phyloP scores from a whole-genome alignment of 2,888 invertebrate genomes.

The Hofmannophila pseudospretella region DNA sequence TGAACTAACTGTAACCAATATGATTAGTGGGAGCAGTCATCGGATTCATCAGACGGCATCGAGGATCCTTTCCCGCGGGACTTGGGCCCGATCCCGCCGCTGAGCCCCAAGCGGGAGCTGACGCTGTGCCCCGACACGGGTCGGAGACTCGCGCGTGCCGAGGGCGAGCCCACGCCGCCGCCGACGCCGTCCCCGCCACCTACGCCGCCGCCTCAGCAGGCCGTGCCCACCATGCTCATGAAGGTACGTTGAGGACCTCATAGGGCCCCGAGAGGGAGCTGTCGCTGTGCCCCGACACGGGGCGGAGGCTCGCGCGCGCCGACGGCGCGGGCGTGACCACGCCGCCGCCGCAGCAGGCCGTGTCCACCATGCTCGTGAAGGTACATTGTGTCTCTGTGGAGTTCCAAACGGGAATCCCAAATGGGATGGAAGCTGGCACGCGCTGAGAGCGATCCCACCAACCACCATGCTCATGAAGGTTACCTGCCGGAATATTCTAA shows the following conservation, averaged over 20 bases:
- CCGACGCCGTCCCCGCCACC: conserved; percentile 70
- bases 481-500: no score
- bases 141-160: conserved; percentile 74
- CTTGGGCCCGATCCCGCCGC: conserved; percentile 67
- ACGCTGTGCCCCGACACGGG: conserved; percentile 79
- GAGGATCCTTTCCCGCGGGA: conserved; percentile 79
- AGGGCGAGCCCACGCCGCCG: conserved; percentile 79
- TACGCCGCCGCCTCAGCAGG: conserved; percentile 32
- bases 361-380: conserved; percentile 62
- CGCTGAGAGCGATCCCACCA: conserved; percentile 79
- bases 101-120: conserved; percentile 82
- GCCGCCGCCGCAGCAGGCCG: conserved; percentile 35
- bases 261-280: conserved; percentile 82
- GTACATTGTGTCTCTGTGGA: no score
- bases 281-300: conserved; percentile 79
- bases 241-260: no score
- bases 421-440: conserved; percentile 67
- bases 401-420: conserved; percentile 80
- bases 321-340: conserved; percentile 80
- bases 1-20: no score
- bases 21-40: conserved; percentile 60
- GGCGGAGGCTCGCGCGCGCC: conserved; percentile 72
- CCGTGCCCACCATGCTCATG: conserved; percentile 55
- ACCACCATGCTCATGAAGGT: conserved; percentile 67
- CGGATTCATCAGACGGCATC: conserved; percentile 79